Percentiles rank a stretch among this genome's conserved stretches.
Conservation (phyloP, 2,113 vertebrate species). For the Danionella cerebrum region DNA sequence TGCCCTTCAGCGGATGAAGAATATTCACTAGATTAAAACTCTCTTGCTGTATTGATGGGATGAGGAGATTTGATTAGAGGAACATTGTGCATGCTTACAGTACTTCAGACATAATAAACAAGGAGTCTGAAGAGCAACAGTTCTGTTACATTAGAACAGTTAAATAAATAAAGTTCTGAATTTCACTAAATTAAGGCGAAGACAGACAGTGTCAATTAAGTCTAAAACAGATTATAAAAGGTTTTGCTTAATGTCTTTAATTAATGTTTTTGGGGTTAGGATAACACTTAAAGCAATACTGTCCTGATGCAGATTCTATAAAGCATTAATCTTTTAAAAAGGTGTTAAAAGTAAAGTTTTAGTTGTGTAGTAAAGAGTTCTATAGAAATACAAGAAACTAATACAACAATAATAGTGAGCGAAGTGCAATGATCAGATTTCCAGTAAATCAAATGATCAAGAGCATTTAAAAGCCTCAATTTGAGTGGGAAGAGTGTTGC, state of each 20-base stretch:
- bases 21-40: constrained; percentile 23
- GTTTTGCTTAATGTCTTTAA: no score
- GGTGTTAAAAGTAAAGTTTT: no score
- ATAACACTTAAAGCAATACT: no score
- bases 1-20: neutral
- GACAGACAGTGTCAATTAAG: no score
- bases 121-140: neutral
- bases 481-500: neutral
- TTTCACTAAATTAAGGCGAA: no score
- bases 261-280: no score
- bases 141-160: no score
- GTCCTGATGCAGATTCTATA: no score
- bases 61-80: neutral
- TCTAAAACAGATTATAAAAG: no score
- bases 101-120: neutral
- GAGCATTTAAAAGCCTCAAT: neutral
- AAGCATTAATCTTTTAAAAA: no score
- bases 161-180: no score
- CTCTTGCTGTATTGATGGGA: neutral
- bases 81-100: neutral
- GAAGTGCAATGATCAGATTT: neutral
- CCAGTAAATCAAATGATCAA: neutral
- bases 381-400: neutral
- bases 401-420: neutral
- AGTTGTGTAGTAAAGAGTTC: no score